Evolutionary conservation across 2,888 invertebrate species (phyloP), one percentile per base, ranked within the genome.

Genomic region (Rhingia campestris): DNA sequence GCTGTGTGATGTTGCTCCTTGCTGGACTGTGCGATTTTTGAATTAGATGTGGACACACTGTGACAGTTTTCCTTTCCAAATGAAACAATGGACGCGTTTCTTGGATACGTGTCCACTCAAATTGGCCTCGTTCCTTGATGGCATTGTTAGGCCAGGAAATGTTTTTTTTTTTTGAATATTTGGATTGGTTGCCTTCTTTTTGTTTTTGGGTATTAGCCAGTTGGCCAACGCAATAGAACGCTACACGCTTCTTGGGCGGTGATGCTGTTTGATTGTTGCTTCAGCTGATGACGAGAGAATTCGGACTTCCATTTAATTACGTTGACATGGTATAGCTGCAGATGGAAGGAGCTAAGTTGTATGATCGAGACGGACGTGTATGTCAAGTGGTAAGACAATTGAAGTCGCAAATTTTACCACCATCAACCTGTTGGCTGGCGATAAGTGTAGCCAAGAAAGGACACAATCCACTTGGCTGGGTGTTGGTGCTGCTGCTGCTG

Each of bases 361-460:
- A 90, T 90, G 88, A 90, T 91, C 90, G 91, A 90, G 90, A 91
- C 90, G 90, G 89, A 91, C 90, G 88, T 86, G 22, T 22, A 22
- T 80, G 84, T 66, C 84, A 80, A 74, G 66, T 22, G 47, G 30
- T 54, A 67, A 84, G 56, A 75, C 80, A 75, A 80, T 66, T 33
- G 80, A 75, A 80, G 54, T 39, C 43, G 79, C 54, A 72, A 80
- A 37, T 80, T 59, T 30, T 64, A 59, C 43, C 63, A 37, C 7
- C 72, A 59, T 61, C 64, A 66, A 84, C 79, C 80, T 70, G 74
- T 80, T 75, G 84, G 39, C 37, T 7, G 49, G 45, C 33, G 45
- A 39, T 35, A 56, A 56, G 32, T 35, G 61, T 12, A 73, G 80
- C 79, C 73, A 80, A 67, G 73, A 74, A 66, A 41, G 12, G 30